Conservation (phyloP, 2,797 vertebrate species). For the Cuculus canorus region DNA sequence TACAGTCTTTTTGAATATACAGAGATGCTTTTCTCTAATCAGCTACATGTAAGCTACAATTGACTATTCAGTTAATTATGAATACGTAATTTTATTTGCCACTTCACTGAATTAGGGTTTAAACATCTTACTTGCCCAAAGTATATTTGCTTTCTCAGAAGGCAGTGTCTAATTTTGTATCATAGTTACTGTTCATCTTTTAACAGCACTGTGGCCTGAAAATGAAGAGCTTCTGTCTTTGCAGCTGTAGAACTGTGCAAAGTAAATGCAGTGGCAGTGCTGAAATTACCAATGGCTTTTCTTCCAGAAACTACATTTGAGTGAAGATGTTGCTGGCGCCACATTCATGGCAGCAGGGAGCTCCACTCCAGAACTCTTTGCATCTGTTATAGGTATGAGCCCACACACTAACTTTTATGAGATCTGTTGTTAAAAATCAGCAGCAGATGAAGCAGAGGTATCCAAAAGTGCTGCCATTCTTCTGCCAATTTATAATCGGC, state of each 20-base stretch:
- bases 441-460: not conserved
- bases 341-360: slow-evolving; percentile 99
- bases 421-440: slow-evolving; percentile 1
- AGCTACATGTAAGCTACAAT: not conserved
- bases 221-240: not conserved
- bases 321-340: slow-evolving; percentile 96
- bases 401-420: not conserved
- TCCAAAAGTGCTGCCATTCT: slow-evolving; percentile 1
- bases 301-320: slow-evolving; percentile 93
- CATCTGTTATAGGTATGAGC: slow-evolving; percentile 92
- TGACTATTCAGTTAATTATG: not conserved
- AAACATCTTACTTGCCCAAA: not conserved
- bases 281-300: slow-evolving; percentile 1
- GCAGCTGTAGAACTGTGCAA: not conserved
- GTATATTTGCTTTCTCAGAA: not conserved
- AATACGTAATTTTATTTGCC: not conserved
- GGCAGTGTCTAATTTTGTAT: not conserved
- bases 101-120: not conserved
- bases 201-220: not conserved
- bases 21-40: not conserved
- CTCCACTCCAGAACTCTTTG: slow-evolving; percentile 96
- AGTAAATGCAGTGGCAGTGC: not conserved
- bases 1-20: not conserved
- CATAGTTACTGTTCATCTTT: not conserved
- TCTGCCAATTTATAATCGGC: slow-evolving; percentile 8